Evolutionary conservation across 1,140 invertebrate species (phyloP), one percentile per base, ranked within the genome.

Genomic region (Drosophila lacteicornis): DNA sequence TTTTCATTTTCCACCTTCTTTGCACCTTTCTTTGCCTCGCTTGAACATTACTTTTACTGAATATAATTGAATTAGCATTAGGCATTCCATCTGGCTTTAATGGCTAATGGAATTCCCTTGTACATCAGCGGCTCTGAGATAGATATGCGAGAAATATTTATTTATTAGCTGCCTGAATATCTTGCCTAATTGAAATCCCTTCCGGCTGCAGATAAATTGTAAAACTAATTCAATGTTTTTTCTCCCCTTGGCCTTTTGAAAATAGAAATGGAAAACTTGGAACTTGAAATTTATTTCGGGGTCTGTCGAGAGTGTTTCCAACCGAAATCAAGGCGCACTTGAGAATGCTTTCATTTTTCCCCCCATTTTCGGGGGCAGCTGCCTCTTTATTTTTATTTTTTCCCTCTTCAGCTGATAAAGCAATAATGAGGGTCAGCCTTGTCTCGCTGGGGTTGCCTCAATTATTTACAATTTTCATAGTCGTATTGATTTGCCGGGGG

Each of bases 61-160:
- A 88, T 79, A 70, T 84, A 87, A 87, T 87, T 87, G 84, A 87
- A 90, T 88, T 88, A 84, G 74, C 53, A 87, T 84, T 55, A 80
- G 46, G 22, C 59, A 13, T 49, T 47, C 25, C 33, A 33, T 13
- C 13, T 19, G 38, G 61, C 46, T 36, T n/a, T 22, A 49, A 47
- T 45, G 61, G 27, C 11, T 70, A 70, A 73, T 73, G 67, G 55
- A 42, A 17, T 73, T 73, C 40, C 42, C 70, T 40, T 73, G 69
- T 51, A 27, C 27, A 70, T 70, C 69, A 42, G 36, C 47, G 50
- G 36, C 36, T 40, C 33, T 4, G 51, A 27, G 51, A 69, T 45
- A 56, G 25, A 17, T 17, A 1, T 33, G 50, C 17, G 33, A 42
- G 33, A 43, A 33, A 19, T 58, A 73, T 73, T 73, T 73, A 71